Conservation (phyloP, 2,888 invertebrate genomes). For the Dolichomitus sp. region DNA sequence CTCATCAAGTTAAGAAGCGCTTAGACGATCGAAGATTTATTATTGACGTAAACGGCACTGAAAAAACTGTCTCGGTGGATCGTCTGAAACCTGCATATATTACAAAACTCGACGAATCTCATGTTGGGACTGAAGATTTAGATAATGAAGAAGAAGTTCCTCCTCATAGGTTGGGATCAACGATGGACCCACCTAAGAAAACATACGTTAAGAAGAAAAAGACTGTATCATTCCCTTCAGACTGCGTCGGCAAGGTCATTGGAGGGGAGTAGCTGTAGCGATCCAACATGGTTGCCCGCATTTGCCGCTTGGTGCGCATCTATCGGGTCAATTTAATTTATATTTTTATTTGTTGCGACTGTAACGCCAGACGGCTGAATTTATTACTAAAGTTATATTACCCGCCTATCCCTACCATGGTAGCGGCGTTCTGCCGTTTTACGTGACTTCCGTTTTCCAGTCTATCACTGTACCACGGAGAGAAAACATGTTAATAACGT, state of each 20-base stretch:
- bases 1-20: slow-evolving; percentile 47
- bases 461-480: too few species aligned
- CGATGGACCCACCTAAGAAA: slow-evolving; percentile 14
- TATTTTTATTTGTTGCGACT: too few species aligned
- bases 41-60: slow-evolving; percentile 44
- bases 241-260: slow-evolving; percentile 25
- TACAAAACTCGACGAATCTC: neutral
- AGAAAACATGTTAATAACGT: too few species aligned
- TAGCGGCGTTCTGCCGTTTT: too few species aligned
- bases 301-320: too few species aligned
- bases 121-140: too few species aligned
- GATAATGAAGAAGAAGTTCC: neutral
- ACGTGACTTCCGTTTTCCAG: too few species aligned
- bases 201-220: neutral
- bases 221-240: slow-evolving; percentile 19
- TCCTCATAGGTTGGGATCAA: neutral
- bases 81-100: slow-evolving; percentile 9
- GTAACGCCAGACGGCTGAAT: too few species aligned
- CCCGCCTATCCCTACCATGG: too few species aligned
- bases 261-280: slow-evolving; percentile 37
- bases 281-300: neutral
- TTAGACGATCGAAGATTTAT: slow-evolving; percentile 37
- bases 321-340: too few species aligned
- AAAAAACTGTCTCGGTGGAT: slow-evolving; percentile 27
- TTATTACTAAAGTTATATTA: too few species aligned